Base-by-base conservation (phyloP, 92 coral and sea anemone species). In the Paramuricea clavata region DNA sequence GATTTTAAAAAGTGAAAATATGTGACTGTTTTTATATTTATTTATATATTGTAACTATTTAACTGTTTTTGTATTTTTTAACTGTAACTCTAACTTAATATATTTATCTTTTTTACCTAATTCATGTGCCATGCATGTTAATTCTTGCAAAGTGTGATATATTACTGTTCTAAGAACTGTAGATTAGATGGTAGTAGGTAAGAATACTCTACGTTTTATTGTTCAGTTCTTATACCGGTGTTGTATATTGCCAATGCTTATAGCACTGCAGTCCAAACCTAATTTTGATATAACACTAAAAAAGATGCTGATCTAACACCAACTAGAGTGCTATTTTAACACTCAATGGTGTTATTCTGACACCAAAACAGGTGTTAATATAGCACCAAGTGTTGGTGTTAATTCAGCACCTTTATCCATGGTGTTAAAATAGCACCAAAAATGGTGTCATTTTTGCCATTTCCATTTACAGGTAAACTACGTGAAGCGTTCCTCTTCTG, bases 281-380 rank as follows among this genome's bases (percentile, higher is more conserved):
- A 52, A 52, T 52, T 52, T 52, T 52, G 61, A 52, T 52, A 52
- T 52, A 22, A 4, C 61, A 5, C 61, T 52, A 52, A 52, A 52
- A 60, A 25, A 60, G 68, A 31, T 60, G 68, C 68, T 60, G 32
- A 30, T 60, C 33, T 60, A 28, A 57, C 67, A 57, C 67, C 26
- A 57, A 57, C 17, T 57, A 6, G 27, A 12, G 67, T 21, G 67
- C 31, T 57, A 57, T 57, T 19, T 60, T 22, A 60, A 60, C 68
- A 60, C 68, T 31, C 31, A 15, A 60, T 12, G 68, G 68, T 60
- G 68, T 60, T 60, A 60, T 21, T 60, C 68, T 60, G 68, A 60
- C 68, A 60, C 68, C 12, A 60, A 26, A 60, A 60, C 12, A 60
- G 68, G 68, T 60, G 68, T 60, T 60, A 60, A 60, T 60, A 22